These are phyloP conservation scores for Acanthurus tractus DNA, from an alignment of 2,797 vertebrate species.

Conservation along the genomic window DNA sequence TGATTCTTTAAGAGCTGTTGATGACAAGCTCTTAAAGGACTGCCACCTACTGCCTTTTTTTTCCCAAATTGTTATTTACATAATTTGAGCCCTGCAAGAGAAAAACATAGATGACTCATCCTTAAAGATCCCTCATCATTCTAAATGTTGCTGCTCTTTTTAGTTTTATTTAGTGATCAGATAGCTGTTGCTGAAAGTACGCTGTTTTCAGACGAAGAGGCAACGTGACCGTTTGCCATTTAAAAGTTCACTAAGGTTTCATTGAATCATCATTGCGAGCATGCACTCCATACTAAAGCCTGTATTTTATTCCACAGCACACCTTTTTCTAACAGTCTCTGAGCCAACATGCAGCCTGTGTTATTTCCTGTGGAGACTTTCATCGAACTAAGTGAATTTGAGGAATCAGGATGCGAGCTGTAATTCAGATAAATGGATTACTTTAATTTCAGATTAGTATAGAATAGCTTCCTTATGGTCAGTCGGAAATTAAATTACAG, in stretches of 20 bases:
- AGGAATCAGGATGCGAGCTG: slow-evolving; percentile 51
- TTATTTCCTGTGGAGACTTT: slow-evolving; percentile 36
- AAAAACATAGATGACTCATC: slow-evolving; percentile 31
- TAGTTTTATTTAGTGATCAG: slow-evolving; percentile 8
- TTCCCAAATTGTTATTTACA: slow-evolving; percentile 24
- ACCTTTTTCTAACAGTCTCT: slow-evolving; percentile 26
- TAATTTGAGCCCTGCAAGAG: slow-evolving; percentile 29
- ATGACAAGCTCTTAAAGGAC: slow-evolving; percentile 34
- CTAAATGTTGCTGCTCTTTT: slow-evolving; percentile 10
- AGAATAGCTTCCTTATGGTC: slow-evolving; percentile 43
- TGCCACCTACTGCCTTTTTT: slow-evolving; percentile 12
- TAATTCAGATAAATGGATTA: slow-evolving; percentile 68
- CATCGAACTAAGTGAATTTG: slow-evolving; percentile 50
- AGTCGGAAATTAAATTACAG: slow-evolving; percentile 50
- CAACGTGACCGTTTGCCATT: slow-evolving; percentile 17
- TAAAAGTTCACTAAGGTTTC: slow-evolving; percentile 30
- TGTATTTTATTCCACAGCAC: slow-evolving; percentile 14
- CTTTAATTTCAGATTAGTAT: slow-evolving; percentile 44
- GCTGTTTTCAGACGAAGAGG: neutral
- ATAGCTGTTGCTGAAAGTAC: neutral
- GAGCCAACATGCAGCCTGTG: slow-evolving; percentile 12
- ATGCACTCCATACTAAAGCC: neutral
- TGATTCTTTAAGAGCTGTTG: slow-evolving; percentile 36
- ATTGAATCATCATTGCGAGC: slow-evolving; percentile 14
- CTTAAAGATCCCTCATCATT: slow-evolving; percentile 14